Percentiles rank a stretch among this genome's conserved stretches.
Conservation (phyloP, 2,113 vertebrate genomes). For the Tetrao urogallus region DNA sequence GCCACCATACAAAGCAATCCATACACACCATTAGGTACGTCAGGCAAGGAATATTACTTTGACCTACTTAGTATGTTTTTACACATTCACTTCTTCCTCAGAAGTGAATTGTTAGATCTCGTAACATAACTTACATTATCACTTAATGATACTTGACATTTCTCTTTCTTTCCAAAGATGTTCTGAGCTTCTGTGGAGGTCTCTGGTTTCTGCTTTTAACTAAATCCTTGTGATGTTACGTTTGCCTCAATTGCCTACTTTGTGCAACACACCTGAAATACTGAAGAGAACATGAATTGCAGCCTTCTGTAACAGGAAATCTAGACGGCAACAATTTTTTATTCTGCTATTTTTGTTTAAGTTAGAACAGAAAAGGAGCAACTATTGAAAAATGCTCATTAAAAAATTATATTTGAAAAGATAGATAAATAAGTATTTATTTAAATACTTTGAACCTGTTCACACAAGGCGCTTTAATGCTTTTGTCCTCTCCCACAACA, state of each 20-base stretch:
- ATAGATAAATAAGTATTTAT: background rate
- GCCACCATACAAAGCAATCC: accelerated
- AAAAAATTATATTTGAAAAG: no score
- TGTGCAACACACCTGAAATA: background rate
- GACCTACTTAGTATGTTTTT: background rate
- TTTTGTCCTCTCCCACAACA: background rate
- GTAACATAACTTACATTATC: no score
- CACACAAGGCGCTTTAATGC: background rate
- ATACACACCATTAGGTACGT: accelerated
- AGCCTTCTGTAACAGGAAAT: background rate
- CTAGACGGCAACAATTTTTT: background rate
- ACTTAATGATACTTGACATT: background rate
- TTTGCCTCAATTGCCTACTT: background rate
- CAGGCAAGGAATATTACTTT: background rate
- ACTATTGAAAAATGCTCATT: background rate
- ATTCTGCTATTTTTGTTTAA: background rate
- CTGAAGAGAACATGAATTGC: background rate
- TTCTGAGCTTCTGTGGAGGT: background rate
- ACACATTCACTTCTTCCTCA: accelerated
- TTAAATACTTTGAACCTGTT: background rate
- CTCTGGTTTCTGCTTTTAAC: background rate
- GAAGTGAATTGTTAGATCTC: background rate
- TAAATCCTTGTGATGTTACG: background rate
- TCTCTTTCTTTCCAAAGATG: background rate
- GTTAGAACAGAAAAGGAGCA: background rate